These are phyloP conservation scores for Rhorus exstirpatorius DNA, from an alignment of 2,888 invertebrate species.

Conservation along the genomic window DNA sequence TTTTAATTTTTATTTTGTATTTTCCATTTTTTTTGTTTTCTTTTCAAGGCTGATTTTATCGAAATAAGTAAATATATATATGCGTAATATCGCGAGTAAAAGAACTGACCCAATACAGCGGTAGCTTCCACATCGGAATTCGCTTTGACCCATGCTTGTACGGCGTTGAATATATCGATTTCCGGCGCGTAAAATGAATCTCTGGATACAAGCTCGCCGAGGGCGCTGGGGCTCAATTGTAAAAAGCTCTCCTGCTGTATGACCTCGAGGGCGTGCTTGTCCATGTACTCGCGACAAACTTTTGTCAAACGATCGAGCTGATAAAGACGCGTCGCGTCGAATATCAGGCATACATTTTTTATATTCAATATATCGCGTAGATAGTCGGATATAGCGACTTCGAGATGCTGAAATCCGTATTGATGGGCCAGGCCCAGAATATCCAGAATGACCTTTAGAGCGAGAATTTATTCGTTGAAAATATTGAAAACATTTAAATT, in stretches of 20 bases:
- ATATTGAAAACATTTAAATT: not conserved
- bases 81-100: not conserved
- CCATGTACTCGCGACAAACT: conserved; percentile 95
- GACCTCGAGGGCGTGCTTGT: conserved; percentile 94
- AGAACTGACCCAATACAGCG: conserved; percentile 78
- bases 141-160: conserved; percentile 94
- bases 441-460: conserved; percentile 85
- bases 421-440: conserved; percentile 96
- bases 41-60: not conserved
- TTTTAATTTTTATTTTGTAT: not conserved
- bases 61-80: not conserved
- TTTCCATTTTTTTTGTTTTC: not conserved
- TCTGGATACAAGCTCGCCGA: conserved; percentile 94
- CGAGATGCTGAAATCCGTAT: conserved; percentile 97
- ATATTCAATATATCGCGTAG: conserved; percentile 95
- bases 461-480: not conserved
- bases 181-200: conserved; percentile 99
- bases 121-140: conserved; percentile 89
- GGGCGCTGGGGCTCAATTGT: conserved; percentile 93
- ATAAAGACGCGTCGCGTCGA: conserved; percentile 95
- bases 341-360: conserved; percentile 97
- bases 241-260: conserved; percentile 94
- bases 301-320: conserved; percentile 87
- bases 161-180: conserved; percentile 97
- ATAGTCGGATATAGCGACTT: conserved; percentile 97